Evolutionary conservation across 92 coral and sea anemone species (phyloP), one percentile per base, ranked within the genome.

Genomic region (Actinernus sp.): DNA sequence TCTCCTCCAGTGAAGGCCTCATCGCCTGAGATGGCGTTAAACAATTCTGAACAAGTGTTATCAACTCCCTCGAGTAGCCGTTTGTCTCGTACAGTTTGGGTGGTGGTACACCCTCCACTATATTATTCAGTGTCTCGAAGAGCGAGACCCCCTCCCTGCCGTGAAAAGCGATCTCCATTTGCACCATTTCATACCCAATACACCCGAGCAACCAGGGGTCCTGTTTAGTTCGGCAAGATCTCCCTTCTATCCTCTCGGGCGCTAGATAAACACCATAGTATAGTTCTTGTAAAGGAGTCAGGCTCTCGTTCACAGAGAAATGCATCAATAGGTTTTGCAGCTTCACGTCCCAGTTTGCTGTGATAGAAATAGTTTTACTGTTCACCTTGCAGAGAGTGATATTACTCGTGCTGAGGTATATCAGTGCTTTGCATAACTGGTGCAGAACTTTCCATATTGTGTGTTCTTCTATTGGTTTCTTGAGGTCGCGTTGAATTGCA

Each of bases 161-260:
- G 44, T 40, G 55, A 39, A 76, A 88, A 16, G 94, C 94, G 0
- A 90, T 84, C 54, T 83, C 89, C 18, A 66, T 31, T 31, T 77
- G 49, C 12, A 53, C 67, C 80, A 88, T 40, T 19, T 88, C 94
- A 39, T 77, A 88, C 1, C 65, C 71, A 32, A 83, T 71, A 27
- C 94, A 88, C 13, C 94, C 94, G 14, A 88, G 38, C 43, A 84
- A 38, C 94, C 94, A 88, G 1, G 85, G 50, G 11, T 52, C 79
- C 30, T 88, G 86, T 30, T 72, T 83, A 4, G 49, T 71, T 1
- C 85, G 63, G 68, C 68, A 58, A 2, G 82, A 49, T n/a, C n/a
- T n/a, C 10, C 94, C 94, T 29, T 54, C 57, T 22, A 88, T 83
- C 25, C 82, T 77, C 61, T 88, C 94, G 16, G 94, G 94, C 31